Conservation (phyloP, 2,888 invertebrate genomes). For the Drosophila flavopinicola region DNA sequence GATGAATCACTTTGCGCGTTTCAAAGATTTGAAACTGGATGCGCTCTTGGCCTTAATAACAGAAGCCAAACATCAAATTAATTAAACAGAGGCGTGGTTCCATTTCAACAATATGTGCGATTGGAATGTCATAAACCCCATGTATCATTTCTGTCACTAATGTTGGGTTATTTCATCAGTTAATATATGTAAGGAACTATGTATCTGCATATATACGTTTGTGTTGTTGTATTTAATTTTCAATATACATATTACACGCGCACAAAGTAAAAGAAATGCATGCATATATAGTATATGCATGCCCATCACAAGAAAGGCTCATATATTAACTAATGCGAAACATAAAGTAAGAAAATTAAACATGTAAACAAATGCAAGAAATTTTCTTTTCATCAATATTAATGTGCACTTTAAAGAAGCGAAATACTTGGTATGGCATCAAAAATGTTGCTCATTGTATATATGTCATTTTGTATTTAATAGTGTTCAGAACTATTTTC, state of each 20-base stretch:
- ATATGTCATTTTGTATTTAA: constrained; percentile 73
- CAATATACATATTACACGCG: constrained; percentile 37
- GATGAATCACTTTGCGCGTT: constrained; percentile 83
- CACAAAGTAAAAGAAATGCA: constrained; percentile 53
- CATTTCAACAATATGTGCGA: constrained; percentile 22
- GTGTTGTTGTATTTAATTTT: constrained; percentile 62
- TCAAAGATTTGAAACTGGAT: constrained; percentile 83
- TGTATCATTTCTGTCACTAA: constrained; percentile 35
- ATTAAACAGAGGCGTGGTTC: constrained; percentile 63
- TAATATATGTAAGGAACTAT: constrained; percentile 53
- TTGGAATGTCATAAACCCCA: constrained; percentile 20
- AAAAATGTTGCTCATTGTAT: constrained; percentile 67
- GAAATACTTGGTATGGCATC: constrained; percentile 57
- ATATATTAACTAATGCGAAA: constrained; percentile 25
- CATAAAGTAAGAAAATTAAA: constrained; percentile 42
- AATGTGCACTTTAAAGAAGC: constrained; percentile 44
- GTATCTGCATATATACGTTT: constrained; percentile 62
- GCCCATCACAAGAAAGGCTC: constrained; percentile 44
- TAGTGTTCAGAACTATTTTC: constrained; percentile 40
- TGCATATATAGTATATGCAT: constrained; percentile 39
- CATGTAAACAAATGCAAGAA: constrained; percentile 40
- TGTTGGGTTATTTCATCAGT: constrained; percentile 50
- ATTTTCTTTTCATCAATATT: constrained; percentile 53
- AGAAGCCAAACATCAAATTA: constrained; percentile 83
- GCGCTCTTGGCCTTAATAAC: constrained; percentile 83